Evolutionary conservation across 2,113 vertebrate species (phyloP).

Genomic region (Candoia aspera): DNA sequence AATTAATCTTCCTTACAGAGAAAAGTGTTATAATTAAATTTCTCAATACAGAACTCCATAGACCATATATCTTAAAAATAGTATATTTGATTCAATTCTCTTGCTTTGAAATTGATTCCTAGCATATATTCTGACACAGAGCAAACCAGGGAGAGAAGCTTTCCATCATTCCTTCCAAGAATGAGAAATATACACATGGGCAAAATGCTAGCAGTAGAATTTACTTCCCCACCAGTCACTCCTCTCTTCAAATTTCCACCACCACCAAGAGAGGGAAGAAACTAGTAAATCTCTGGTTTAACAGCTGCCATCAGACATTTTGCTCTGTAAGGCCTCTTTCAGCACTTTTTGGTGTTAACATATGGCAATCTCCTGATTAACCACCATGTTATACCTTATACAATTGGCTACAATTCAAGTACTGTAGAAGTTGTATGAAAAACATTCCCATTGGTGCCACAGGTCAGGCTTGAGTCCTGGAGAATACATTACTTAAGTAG

Average conservation of each 20-base stretch:
- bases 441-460: slow-evolving; percentile 65
- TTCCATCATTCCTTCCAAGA: slow-evolving; percentile 53
- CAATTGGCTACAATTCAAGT: slow-evolving; percentile 77
- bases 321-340: slow-evolving; percentile 75
- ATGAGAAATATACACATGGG: slow-evolving; percentile 34
- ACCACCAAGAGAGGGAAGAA: slow-evolving; percentile 37
- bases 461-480: slow-evolving; percentile 56
- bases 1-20: slow-evolving; percentile 20
- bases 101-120: slow-evolving; percentile 57
- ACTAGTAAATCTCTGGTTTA: slow-evolving; percentile 74
- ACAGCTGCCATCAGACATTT: slow-evolving; percentile 71
- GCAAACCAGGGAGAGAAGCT: slow-evolving; percentile 51
- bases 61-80: slow-evolving; percentile 58
- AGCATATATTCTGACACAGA: slow-evolving; percentile 53
- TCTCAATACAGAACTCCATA: slow-evolving; percentile 23
- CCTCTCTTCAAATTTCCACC: slow-evolving; percentile 56
- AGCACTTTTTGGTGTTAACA: slow-evolving; percentile 67
- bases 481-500: slow-evolving; percentile 58
- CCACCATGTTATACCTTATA: slow-evolving; percentile 69
- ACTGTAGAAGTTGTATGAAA: slow-evolving; percentile 69
- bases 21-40: slow-evolving; percentile 33
- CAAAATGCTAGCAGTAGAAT: slow-evolving; percentile 50
- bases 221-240: slow-evolving; percentile 52
- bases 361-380: slow-evolving; percentile 74
- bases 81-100: neutral